Conservation (phyloP, 2,113 vertebrate species). For the Mastomys coucha region DNA sequence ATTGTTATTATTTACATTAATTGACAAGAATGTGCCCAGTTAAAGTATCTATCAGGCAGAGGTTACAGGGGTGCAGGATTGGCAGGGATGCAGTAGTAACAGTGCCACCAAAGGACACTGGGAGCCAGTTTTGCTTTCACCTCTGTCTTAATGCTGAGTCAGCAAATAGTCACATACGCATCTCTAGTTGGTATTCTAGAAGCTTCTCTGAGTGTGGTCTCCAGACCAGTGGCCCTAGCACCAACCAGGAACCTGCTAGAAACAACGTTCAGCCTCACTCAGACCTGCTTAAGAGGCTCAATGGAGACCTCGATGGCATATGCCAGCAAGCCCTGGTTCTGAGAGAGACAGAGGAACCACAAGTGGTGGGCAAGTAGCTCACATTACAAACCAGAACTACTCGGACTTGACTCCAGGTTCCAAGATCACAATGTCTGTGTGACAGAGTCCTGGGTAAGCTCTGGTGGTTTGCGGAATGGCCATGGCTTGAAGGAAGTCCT, state of each 20-base stretch:
- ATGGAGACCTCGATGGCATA: background rate
- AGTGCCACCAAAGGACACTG: background rate
- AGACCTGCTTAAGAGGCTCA: background rate
- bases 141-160: background rate
- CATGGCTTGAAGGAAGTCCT: background rate
- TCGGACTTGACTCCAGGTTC: background rate
- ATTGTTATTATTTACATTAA: background rate
- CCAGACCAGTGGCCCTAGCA: background rate
- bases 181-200: background rate
- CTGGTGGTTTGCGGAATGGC: background rate
- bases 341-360: background rate
- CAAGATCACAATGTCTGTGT: background rate
- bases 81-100: accelerated
- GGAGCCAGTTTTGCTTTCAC: background rate
- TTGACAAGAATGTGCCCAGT: background rate
- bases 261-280: background rate
- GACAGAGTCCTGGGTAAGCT: background rate
- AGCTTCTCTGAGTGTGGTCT: background rate
- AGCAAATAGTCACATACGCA: background rate
- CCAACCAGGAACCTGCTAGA: background rate
- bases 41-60: no score
- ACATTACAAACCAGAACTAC: background rate
- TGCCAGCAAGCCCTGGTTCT: background rate
- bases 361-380: background rate
- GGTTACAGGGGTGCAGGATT: background rate